These are phyloP conservation scores for Zaprionus ghesquierei DNA, from an alignment of 1,140 invertebrate species.

Conservation along the genomic window DNA sequence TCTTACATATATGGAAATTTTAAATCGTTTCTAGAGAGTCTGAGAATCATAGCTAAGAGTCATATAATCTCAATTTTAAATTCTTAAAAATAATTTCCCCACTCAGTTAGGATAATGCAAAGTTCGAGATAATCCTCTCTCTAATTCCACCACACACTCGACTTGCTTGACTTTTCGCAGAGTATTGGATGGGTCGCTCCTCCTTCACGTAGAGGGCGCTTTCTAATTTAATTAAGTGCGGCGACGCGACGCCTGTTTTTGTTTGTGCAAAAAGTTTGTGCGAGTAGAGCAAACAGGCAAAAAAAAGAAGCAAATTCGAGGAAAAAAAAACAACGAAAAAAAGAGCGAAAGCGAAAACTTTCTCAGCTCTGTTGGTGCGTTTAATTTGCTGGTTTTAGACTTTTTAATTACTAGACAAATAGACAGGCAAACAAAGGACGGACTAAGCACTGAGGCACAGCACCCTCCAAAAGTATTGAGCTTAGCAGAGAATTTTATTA, in stretches of 20 bases:
- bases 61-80: not conserved
- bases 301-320: constrained; percentile 24
- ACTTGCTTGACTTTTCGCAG: constrained; percentile 59
- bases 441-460: not conserved
- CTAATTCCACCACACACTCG: not conserved
- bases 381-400: constrained; percentile 80
- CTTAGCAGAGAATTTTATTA: constrained; percentile 45
- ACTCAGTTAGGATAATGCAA: not conserved
- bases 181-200: constrained; percentile 27
- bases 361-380: constrained; percentile 67
- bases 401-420: constrained; percentile 80
- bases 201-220: constrained; percentile 41
- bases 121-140: not conserved
- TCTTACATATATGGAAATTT: too few relatives aligned
- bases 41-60: not conserved
- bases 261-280: constrained; percentile 53
- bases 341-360: constrained; percentile 39
- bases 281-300: not conserved
- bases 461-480: constrained; percentile 14
- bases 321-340: constrained; percentile 27
- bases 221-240: constrained; percentile 81
- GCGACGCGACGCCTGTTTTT: constrained; percentile 66
- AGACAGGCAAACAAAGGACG: constrained; percentile 30
- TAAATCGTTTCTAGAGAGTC: not conserved
- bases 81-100: not conserved